Conservation (phyloP, 2,113 vertebrate genomes). For the Hyperoodon ampullatus region DNA sequence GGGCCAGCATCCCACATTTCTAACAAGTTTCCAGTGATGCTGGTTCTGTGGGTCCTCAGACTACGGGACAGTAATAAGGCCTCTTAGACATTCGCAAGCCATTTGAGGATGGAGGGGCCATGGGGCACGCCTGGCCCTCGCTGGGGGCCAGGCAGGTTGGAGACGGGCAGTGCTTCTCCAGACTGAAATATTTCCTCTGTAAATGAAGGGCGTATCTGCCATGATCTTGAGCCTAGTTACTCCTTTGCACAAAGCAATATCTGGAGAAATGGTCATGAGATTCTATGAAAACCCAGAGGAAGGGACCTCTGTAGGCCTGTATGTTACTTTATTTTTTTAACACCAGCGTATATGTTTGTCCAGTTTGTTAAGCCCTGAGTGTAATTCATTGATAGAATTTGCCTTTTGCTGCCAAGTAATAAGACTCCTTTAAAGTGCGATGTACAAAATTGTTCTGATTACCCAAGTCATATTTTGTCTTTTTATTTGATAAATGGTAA, state of each 20-base stretch:
- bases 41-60: neutral
- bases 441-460: neutral
- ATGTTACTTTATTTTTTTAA: neutral
- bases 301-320: neutral
- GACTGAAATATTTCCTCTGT: neutral
- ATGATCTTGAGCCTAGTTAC: neutral
- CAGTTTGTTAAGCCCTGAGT: neutral
- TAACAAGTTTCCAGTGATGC: neutral
- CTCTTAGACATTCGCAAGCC: neutral
- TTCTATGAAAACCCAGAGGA: neutral
- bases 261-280: neutral
- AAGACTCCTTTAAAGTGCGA: neutral
- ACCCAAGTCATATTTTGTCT: neutral
- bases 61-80: too few species aligned
- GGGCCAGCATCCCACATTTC: neutral
- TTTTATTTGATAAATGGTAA: neutral
- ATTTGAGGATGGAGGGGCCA: fast-evolving
- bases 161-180: neutral
- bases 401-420: neutral
- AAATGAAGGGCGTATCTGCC: neutral
- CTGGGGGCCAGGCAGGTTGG: neutral
- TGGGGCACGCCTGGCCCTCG: neutral
- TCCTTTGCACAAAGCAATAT: neutral
- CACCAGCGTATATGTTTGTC: neutral
- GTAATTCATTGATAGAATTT: neutral